Evolutionary conservation across 2,113 vertebrate genomes (phyloP).

Genomic region (Cygnus buccinator): DNA sequence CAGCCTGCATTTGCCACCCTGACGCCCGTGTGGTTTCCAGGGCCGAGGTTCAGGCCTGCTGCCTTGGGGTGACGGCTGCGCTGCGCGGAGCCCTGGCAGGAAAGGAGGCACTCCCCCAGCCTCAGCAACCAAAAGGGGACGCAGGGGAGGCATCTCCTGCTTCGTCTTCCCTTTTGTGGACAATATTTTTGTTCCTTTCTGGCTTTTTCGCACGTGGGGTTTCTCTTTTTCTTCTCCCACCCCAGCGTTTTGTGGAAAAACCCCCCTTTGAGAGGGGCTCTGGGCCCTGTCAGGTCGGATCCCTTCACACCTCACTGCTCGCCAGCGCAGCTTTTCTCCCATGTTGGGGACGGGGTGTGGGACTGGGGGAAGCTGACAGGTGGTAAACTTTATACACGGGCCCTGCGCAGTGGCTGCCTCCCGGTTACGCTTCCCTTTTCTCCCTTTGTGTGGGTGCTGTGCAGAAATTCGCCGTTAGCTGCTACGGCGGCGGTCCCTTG

Average conservation of each 20-base stretch:
- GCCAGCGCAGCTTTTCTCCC: background rate
- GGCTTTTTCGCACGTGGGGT: background rate
- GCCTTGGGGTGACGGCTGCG: background rate
- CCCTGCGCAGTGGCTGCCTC: background rate
- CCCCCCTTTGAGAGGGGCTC: background rate
- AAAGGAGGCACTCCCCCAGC: background rate
- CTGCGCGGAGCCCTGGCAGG: background rate
- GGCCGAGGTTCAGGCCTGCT: background rate
- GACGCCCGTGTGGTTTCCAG: rapidly evolving
- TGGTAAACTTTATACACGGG: rapidly evolving
- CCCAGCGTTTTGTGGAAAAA: background rate
- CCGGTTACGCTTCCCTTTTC: rapidly evolving
- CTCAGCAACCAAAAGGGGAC: background rate
- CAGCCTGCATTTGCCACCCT: rapidly evolving
- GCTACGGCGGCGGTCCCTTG: rapidly evolving
- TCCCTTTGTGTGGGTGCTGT: background rate
- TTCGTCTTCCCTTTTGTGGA: background rate
- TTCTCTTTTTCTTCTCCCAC: background rate
- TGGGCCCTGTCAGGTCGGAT: background rate
- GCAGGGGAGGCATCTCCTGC: background rate
- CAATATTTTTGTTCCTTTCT: background rate
- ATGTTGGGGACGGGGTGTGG: background rate
- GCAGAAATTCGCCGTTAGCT: rapidly evolving
- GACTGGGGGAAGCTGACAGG: rapidly evolving
- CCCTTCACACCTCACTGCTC: background rate